These are phyloP conservation scores for Cheilosia grossa DNA, from an alignment of 2,888 invertebrate species.

Conservation along the genomic window DNA sequence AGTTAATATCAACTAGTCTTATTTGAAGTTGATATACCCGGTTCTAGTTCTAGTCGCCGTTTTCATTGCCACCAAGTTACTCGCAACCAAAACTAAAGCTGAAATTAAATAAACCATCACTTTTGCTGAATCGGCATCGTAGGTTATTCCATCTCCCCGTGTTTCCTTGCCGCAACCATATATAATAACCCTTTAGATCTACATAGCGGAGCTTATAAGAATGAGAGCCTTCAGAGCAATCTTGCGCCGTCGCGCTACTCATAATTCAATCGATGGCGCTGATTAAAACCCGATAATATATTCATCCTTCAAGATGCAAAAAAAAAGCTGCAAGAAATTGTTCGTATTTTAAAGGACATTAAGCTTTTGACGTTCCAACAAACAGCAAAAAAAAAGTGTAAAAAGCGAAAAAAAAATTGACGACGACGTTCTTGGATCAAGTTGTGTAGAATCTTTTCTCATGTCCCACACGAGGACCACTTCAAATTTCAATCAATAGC, in stretches of 20 bases:
- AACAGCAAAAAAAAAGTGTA: slow-evolving; percentile 16
- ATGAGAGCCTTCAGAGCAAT: slow-evolving; percentile 16
- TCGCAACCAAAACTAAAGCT: no score
- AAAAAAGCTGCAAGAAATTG: slow-evolving; percentile 30
- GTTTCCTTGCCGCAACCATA: background rate
- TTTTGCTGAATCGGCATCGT: no score
- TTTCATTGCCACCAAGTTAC: no score
- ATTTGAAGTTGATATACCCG: no score
- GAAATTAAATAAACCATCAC: no score
- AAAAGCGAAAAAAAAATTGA: slow-evolving; percentile 34
- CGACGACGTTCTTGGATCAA: slow-evolving; percentile 50
- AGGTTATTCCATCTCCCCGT: no score
- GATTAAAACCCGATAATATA: slow-evolving; percentile 63
- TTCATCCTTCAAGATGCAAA: slow-evolving; percentile 47
- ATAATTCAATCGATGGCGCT: slow-evolving; percentile 46
- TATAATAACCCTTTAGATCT: background rate
- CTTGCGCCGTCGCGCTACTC: slow-evolving; percentile 35
- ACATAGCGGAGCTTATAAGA: background rate
- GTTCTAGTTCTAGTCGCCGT: no score
- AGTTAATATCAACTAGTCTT: no score
- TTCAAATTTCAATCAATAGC: slow-evolving; percentile 72
- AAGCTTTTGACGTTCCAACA: slow-evolving; percentile 31
- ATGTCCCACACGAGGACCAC: slow-evolving; percentile 60
- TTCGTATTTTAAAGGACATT: slow-evolving; percentile 48
- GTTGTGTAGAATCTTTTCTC: slow-evolving; percentile 61